Conservation (phyloP, 2,797 vertebrate species). For the Chromis chromis region DNA sequence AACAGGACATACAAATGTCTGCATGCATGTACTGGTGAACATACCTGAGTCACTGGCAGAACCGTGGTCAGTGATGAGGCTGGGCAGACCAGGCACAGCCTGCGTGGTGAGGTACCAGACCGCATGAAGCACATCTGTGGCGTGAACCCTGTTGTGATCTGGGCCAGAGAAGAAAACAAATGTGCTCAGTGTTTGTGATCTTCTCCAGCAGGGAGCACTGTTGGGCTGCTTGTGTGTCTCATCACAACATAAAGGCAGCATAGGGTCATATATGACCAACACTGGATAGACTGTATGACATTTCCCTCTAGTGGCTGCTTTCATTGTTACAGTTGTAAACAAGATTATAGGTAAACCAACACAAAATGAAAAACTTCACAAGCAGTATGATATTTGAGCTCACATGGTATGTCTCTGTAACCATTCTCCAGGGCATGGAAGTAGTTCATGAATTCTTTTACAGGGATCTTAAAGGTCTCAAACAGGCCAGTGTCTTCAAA, state of each 20-base stretch:
- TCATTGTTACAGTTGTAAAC: constrained; percentile 27
- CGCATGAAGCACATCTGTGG: constrained; percentile 98
- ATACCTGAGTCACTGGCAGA: constrained; percentile 94
- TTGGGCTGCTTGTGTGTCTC: constrained; percentile 30
- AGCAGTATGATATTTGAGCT: constrained; percentile 28
- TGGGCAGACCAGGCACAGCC: constrained; percentile 92
- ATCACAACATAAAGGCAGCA: constrained; percentile 4
- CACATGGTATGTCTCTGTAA: constrained; percentile 98
- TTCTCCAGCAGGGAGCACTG: constrained; percentile 71
- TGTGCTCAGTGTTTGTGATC: constrained; percentile 1
- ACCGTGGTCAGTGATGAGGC: constrained; percentile 88
- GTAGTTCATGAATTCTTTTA: constrained; percentile 98
- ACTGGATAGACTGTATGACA: constrained; percentile 8
- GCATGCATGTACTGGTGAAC: constrained; percentile 6
- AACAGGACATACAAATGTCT: neutral
- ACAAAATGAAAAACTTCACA: neutral
- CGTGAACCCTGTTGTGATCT: constrained; percentile 99
- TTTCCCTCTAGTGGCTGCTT: constrained; percentile 59
- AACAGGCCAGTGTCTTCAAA: constrained; percentile 98
- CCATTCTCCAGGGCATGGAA: constrained; percentile 98
- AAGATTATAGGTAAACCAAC: neutral
- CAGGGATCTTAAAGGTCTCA: constrained; percentile 96
- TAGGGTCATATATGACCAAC: constrained; percentile 3
- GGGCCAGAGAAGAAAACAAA: constrained; percentile 47
- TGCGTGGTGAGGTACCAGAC: constrained; percentile 99